These are phyloP conservation scores for Caiman crocodilus DNA, from an alignment of 2,797 vertebrate species.

Conservation along the genomic window DNA sequence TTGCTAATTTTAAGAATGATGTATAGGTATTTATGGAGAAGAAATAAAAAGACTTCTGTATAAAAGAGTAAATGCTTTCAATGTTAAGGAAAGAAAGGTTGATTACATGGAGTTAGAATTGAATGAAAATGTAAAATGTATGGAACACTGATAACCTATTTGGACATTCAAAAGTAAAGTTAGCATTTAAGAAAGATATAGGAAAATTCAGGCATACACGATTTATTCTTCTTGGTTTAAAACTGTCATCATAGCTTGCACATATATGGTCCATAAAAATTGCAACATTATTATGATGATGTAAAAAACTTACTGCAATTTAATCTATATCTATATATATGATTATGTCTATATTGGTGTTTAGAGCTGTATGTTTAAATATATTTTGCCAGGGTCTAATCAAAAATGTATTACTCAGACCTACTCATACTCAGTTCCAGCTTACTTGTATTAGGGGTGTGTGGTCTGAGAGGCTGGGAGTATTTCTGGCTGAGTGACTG, in stretches of 20 bases:
- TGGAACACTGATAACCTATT: background rate
- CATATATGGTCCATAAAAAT: background rate
- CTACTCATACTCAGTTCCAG: no score
- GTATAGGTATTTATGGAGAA: background rate
- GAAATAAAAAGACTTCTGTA: constrained; percentile 26
- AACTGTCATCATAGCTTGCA: background rate
- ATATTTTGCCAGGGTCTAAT: background rate
- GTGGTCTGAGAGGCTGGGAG: no score
- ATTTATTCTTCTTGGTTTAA: background rate
- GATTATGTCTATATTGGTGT: background rate
- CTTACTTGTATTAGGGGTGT: no score
- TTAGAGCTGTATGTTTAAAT: background rate
- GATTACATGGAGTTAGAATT: background rate
- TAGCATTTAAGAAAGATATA: background rate
- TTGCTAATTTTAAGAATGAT: constrained; percentile 5
- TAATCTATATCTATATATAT: background rate
- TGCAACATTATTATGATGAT: background rate
- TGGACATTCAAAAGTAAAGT: background rate
- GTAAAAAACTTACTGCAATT: background rate
- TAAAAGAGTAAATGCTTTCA: constrained; percentile 29
- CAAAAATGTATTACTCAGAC: no score
- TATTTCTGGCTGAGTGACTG: no score
- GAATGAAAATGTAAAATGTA: constrained; percentile 6
- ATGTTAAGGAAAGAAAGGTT: background rate
- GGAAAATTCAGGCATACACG: background rate